Evolutionary conservation across 2,888 invertebrate species (phyloP).

Genomic region (Ectropis crepuscularia): DNA sequence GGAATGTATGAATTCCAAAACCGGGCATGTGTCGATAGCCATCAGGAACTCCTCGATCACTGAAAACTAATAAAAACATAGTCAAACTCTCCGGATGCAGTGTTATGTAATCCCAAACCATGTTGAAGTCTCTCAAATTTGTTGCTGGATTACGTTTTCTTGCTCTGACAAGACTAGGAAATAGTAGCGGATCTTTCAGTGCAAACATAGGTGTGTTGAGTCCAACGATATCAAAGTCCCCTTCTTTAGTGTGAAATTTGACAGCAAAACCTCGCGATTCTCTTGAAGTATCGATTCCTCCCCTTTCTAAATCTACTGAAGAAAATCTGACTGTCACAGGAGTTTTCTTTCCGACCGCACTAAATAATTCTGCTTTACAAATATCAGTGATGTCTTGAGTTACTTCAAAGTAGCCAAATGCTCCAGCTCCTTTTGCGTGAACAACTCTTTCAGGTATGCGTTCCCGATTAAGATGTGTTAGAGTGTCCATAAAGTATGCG

Average conservation of each 20-base stretch:
- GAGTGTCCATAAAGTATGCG: not conserved
- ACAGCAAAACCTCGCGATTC: constrained; percentile 89
- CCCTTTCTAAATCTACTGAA: not conserved
- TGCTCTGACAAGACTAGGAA: not conserved
- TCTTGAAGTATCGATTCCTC: not conserved
- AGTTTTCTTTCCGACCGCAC: constrained; percentile 89
- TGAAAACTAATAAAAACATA: not conserved
- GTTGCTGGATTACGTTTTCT: not conserved
- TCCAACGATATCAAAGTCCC: constrained; percentile 95
- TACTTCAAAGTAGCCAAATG: constrained; percentile 92
- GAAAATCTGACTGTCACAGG: constrained; percentile 71
- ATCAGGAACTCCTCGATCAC: constrained; percentile 83
- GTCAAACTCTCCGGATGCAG: not conserved
- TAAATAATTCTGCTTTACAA: constrained; percentile 90
- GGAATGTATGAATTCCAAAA: constrained; percentile 76
- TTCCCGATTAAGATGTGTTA: not conserved
- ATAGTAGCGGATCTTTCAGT: not conserved
- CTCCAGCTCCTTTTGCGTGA: constrained; percentile 96
- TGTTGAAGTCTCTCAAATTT: not conserved
- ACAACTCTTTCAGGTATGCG: constrained; percentile 85
- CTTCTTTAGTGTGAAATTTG: constrained; percentile 95
- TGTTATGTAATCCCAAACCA: not conserved
- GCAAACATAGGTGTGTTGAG: constrained; percentile 89
- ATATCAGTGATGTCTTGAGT: constrained; percentile 92
- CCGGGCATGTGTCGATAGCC: constrained; percentile 96